phyloP scores from a whole-genome alignment of 2,113 vertebrate genomes.

The Anoplopoma fimbria region DNA sequence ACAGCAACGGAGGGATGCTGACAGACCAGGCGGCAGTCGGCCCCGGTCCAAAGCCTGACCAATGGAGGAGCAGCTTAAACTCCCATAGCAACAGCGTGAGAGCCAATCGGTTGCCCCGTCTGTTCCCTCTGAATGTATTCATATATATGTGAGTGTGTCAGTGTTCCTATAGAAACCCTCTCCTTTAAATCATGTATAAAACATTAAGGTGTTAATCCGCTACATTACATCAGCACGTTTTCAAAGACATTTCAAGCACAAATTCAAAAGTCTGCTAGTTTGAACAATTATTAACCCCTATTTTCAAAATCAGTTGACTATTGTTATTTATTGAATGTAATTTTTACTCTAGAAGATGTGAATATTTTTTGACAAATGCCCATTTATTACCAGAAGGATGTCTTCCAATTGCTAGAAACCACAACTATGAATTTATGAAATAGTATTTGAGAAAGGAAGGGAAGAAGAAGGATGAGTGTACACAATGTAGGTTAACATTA shows the following conservation, averaged over 20 bases:
- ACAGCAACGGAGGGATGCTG: conserved; percentile 69
- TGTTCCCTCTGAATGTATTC: conserved; percentile 22
- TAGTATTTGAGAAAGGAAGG: no score
- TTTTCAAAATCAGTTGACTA: neutral
- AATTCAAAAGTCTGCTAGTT: neutral
- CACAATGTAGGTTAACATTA: neutral
- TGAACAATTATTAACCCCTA: neutral
- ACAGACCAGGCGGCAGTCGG: conserved; percentile 48
- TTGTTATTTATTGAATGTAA: neutral
- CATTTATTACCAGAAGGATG: neutral
- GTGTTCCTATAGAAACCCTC: neutral
- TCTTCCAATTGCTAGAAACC: no score
- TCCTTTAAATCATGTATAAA: neutral
- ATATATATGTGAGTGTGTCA: neutral
- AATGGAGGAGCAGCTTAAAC: conserved; percentile 66
- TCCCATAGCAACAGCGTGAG: conserved; percentile 81
- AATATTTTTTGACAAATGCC: neutral
- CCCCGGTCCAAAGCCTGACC: conserved; percentile 48
- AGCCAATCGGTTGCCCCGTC: conserved; percentile 75
- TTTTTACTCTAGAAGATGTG: neutral
- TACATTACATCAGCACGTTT: neutral
- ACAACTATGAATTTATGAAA: no score
- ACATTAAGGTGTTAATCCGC: neutral
- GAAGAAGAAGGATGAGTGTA: no score
- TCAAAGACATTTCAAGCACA: neutral